These are phyloP conservation scores for Clarias gariepinus DNA, from an alignment of 2,113 vertebrate species.

Conservation along the genomic window DNA sequence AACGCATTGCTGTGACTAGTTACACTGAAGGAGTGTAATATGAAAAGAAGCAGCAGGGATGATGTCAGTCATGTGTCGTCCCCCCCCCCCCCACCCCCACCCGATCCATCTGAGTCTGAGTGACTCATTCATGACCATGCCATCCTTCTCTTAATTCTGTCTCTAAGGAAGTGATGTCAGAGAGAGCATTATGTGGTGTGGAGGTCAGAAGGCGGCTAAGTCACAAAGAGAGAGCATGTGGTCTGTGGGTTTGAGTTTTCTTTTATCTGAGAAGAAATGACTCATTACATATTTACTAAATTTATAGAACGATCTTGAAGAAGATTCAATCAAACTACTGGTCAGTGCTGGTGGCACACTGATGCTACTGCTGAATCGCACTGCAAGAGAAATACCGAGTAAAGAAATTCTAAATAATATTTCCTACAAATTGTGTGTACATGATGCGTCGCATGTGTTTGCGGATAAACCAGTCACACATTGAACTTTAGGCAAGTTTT, in stretches of 20 bases:
- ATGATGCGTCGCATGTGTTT: background rate
- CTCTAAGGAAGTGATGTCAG: slow-evolving; percentile 42
- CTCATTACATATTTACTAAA: background rate
- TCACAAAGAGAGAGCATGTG: background rate
- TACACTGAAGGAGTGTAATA: slow-evolving; percentile 8
- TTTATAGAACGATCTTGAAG: background rate
- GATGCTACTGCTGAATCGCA: background rate
- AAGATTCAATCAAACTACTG: background rate
- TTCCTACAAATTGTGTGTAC: background rate
- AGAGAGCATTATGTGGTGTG: background rate
- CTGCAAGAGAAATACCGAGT: background rate
- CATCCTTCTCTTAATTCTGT: slow-evolving; percentile 31
- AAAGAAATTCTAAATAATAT: background rate
- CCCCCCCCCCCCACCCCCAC: too few species aligned
- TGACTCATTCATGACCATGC: slow-evolving; percentile 39
- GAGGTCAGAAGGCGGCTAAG: slow-evolving; percentile 37
- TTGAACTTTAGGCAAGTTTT: slow-evolving; percentile 41
- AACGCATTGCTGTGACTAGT: background rate
- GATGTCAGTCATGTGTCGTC: slow-evolving; percentile 44
- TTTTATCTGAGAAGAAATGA: slow-evolving; percentile 10
- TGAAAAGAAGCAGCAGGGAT: slow-evolving; percentile 32
- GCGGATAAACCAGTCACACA: slow-evolving; percentile 23
- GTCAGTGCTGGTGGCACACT: background rate
- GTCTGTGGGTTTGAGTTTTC: background rate
- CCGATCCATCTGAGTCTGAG: slow-evolving; percentile 56